Conservation (phyloP, 2,113 vertebrate species). For the Podilymbus podiceps region DNA sequence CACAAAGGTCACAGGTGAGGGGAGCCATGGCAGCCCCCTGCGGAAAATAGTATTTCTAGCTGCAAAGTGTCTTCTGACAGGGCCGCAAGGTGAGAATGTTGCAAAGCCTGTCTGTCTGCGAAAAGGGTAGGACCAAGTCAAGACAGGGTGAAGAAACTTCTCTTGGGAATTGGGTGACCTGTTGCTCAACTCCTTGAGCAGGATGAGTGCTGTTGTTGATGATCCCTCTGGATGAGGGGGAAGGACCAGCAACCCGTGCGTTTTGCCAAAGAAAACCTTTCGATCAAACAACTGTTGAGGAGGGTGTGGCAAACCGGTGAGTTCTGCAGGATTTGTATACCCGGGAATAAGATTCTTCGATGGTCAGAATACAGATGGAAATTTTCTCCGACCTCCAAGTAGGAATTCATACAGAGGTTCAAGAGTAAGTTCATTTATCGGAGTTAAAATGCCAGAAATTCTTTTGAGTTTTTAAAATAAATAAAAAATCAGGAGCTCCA, state of each 20-base stretch:
- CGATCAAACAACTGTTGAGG: background rate
- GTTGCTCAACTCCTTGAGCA: background rate
- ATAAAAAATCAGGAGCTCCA: background rate
- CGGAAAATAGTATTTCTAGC: background rate
- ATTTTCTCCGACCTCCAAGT: background rate
- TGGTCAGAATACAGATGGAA: background rate
- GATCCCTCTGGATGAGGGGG: background rate
- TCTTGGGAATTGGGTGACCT: background rate
- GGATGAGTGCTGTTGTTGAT: background rate
- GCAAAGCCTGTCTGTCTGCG: background rate
- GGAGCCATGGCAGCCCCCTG: background rate
- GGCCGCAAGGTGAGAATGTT: background rate
- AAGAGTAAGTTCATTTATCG: background rate
- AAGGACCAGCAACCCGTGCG: background rate
- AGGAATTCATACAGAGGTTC: background rate
- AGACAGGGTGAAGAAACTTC: background rate
- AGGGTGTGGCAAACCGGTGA: rapidly evolving
- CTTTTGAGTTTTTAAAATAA: background rate
- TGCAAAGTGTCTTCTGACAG: background rate
- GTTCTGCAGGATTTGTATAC: background rate
- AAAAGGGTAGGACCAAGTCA: background rate
- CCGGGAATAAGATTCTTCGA: background rate
- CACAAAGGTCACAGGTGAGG: background rate
- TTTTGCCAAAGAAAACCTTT: background rate
- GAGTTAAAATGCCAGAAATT: background rate